Base-by-base conservation (phyloP, 2,888 invertebrate species). In the Drepana falcataria region DNA sequence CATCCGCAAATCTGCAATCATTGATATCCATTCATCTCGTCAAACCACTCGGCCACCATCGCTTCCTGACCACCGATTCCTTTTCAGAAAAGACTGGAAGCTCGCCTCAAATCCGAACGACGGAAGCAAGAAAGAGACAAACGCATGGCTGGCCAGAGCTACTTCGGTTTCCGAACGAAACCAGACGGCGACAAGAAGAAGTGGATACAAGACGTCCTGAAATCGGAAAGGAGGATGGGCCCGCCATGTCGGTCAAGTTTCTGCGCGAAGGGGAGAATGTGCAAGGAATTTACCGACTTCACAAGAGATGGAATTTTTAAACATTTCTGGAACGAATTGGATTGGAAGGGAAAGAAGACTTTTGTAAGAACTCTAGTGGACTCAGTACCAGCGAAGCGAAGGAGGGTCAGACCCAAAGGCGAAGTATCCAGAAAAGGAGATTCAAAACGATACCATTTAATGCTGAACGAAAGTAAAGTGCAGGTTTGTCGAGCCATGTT, bases 121-220 rank as follows among this genome's bases (percentile, higher is more conserved):
- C 69, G 85, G 2, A 75, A 66, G 53, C 70, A 67, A 44, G 84
- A 85, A 51, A 81, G 81, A 35, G 68, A 71, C 2, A 83, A 83
- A 55, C 69, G 87, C 0, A 87, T 86, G 86, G 70, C 76, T 0
- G 87, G 87, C 0, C 76, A 75, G 9, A 79, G 83, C 9, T 87
- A 87, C 61, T 80, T 68, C 59, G 86, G 87, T 0, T 85, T 83
- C 57, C 60, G 87, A 0, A 64, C 70, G 0, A 58, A 63, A 2
- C 54, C 53, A 0, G 64, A 68, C 0, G 71, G 69, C 0, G 61
- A 70, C 2, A 73, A 69, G 35, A 69, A 49, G 2, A 75, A 66
- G 53, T 85, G 83, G 77, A 56, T 85, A 0, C 85, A 85, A 48
- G 86, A 86, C 33, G 86, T 86, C 0, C 74, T 71, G 0, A 86